Evolutionary conservation across 2,113 vertebrate species (phyloP).

Genomic region (Neopipo cinnamomea): DNA sequence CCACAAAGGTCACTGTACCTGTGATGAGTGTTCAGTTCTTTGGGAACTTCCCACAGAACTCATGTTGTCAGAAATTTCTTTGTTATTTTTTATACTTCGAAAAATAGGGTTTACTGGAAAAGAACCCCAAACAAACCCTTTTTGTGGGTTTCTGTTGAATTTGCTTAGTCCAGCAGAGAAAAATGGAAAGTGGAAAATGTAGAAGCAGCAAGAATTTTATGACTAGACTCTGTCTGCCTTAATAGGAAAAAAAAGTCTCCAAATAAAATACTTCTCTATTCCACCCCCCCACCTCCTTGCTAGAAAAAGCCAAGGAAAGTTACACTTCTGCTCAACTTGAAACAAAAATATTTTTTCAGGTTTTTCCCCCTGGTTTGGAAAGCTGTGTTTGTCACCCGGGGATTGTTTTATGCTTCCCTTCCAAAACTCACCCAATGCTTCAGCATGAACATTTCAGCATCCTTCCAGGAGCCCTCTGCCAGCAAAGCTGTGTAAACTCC

Average conservation of each 20-base stretch:
- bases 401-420: not conserved
- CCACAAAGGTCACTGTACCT: not conserved
- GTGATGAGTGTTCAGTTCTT: not conserved
- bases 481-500: slow-evolving; percentile 53
- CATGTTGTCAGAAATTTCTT: not conserved
- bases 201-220: not conserved
- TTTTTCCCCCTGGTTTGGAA: not conserved
- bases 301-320: not conserved
- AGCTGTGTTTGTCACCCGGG: not conserved
- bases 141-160: not conserved
- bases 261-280: not conserved
- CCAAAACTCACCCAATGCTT: not conserved
- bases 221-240: not conserved
- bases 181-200: not conserved
- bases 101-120: not conserved
- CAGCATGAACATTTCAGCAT: not conserved
- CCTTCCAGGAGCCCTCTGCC: slow-evolving; percentile 22
- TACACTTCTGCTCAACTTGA: not conserved
- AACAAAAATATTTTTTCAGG: slow-evolving; percentile 30
- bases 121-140: not conserved
- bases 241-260: not conserved
- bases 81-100: not conserved
- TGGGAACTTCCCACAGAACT: not conserved
- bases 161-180: not conserved
- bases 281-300: fast-evolving